These are phyloP conservation scores for Stigmatopora argus DNA, from an alignment of 2,113 vertebrate genomes.

Conservation along the genomic window DNA sequence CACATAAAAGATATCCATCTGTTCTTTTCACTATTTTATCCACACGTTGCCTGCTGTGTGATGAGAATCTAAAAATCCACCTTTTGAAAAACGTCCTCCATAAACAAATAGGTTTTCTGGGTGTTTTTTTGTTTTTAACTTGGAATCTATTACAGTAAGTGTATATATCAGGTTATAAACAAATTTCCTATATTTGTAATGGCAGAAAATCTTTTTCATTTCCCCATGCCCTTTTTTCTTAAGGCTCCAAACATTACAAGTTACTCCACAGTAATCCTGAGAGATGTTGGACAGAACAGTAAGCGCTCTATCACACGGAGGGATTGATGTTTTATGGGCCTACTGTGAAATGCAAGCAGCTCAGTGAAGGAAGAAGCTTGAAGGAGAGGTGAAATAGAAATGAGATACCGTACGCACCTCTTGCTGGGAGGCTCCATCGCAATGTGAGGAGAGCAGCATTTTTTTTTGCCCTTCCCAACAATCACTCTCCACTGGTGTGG, in stretches of 20 bases:
- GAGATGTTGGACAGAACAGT: conserved; percentile 46
- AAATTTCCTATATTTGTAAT: conserved; percentile 30
- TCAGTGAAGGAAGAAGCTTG: conserved; percentile 11
- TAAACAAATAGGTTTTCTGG: neutral
- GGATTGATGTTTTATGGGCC: conserved; percentile 40
- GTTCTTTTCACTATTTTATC: conserved; percentile 36
- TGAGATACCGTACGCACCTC: conserved; percentile 35
- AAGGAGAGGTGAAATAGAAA: conserved; percentile 30
- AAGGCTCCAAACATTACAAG: conserved; percentile 28
- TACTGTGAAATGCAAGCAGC: conserved; percentile 32
- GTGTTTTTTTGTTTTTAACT: neutral
- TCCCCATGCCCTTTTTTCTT: conserved; percentile 28
- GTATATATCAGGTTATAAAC: conserved; percentile 6
- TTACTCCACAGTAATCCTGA: conserved; percentile 39
- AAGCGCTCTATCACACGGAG: conserved; percentile 39
- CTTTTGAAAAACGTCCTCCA: conserved; percentile 5
- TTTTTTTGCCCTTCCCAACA: conserved; percentile 19
- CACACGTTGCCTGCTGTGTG: conserved; percentile 5
- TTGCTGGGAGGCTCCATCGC: conserved; percentile 24
- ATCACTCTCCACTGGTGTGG: conserved; percentile 21
- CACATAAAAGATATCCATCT: conserved; percentile 33
- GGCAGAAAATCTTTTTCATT: conserved; percentile 16
- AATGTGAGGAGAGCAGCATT: conserved; percentile 10
- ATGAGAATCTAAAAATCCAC: conserved; percentile 19
- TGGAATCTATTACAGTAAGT: too few relatives aligned